phyloP scores from a whole-genome alignment of 2,888 invertebrate genomes.

The Deilephila porcellus region DNA sequence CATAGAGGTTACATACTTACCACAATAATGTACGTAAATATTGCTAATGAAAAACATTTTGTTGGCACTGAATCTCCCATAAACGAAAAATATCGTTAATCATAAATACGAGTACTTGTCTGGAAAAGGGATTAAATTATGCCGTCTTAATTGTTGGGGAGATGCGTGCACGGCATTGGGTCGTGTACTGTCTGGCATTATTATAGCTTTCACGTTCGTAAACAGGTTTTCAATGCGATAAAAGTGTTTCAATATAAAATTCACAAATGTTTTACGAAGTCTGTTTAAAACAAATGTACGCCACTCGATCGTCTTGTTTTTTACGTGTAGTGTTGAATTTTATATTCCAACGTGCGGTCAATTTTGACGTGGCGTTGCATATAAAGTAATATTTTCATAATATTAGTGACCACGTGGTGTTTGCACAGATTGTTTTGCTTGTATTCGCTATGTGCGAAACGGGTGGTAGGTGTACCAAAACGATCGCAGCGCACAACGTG shows the following conservation, averaged over 20 bases:
- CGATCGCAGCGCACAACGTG: too few relatives aligned
- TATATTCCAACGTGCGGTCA: conserved; percentile 3
- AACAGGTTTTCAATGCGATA: conserved; percentile 5
- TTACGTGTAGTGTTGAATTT: conserved; percentile 5
- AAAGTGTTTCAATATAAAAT: not conserved
- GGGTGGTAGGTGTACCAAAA: too few relatives aligned
- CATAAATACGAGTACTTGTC: too few relatives aligned
- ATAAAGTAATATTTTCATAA: conserved; percentile 27
- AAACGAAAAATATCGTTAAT: too few relatives aligned
- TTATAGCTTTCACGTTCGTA: conserved; percentile 9
- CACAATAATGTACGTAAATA: too few relatives aligned
- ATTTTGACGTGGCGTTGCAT: conserved; percentile 18
- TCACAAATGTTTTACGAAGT: conserved; percentile 10
- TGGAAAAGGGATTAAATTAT: too few relatives aligned
- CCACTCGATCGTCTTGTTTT: conserved; percentile 28
- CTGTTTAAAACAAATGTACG: conserved; percentile 36
- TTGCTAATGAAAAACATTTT: too few relatives aligned
- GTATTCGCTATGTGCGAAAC: too few relatives aligned
- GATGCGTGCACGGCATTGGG: not conserved
- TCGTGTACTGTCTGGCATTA: not conserved
- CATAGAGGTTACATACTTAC: too few relatives aligned
- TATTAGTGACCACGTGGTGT: conserved; percentile 34
- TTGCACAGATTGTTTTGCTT: conserved; percentile 35
- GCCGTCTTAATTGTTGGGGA: too few relatives aligned
- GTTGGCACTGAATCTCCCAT: too few relatives aligned